Evolutionary conservation across 2,113 vertebrate species (phyloP), one percentile per base, ranked within the genome.

Genomic region (Centrocercus urophasianus): DNA sequence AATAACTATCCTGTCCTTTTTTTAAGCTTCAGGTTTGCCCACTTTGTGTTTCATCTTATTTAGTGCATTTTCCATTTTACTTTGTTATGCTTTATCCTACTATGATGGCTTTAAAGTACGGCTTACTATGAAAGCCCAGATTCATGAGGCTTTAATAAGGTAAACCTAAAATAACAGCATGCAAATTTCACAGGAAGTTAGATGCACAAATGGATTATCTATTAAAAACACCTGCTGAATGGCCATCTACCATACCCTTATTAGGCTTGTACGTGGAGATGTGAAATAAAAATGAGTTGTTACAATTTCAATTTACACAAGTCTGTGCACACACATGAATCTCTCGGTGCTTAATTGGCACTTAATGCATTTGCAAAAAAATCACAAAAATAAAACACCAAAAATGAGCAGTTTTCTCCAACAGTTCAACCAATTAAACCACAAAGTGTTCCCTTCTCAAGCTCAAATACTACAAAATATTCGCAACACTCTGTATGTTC

Each of bases 41-140:
- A 80, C 88, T 95, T 80, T 64, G 80, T 93, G 65, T 92, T 93
- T 90, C 57, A 82, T 83, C 93, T 96, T 77, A 88, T 80, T 93
- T 28, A 15, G 52, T 65, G 22, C 28, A 77, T 78, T 89, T 93
- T 32, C 48, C 34, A 75, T 63, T 90, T 91, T 94, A 70, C 83
- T 95, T 95, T 38, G 40, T 92, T 71, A 95, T 90, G 54, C 20
- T 74, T 96, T 74, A 79, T 90, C 80, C 81, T 38, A 57, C 70
- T 20, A 40, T 54, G 78, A 93, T 70, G 34, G 52, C 89, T 36
- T n/a, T 16, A 14, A 34, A 82, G 32, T 48, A 36, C 86, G 85
- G 83, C 69, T 30, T 56, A 11, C 36, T 82, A 9, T 63, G 64
- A 52, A 42, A 83, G 64, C 61, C 30, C 28, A 36, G 48, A 45